A percentile compares a stretch with the other conserved stretches of the same genome.
phyloP scores from a whole-genome alignment of 2,888 invertebrate genomes.

The Drosophila neotestacea region DNA sequence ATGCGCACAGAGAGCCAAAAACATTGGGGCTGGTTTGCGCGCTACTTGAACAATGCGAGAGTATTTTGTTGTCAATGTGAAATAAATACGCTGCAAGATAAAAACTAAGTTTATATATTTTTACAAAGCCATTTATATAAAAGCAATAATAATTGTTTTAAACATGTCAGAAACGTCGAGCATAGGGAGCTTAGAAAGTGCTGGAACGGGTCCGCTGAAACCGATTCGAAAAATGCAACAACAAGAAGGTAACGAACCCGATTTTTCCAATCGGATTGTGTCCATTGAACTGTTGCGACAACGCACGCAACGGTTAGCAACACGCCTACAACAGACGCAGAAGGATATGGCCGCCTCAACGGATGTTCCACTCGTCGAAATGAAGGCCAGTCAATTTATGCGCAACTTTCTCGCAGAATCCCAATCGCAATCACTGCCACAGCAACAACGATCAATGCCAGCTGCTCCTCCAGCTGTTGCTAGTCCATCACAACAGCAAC shows the following conservation, averaged over 20 bases:
- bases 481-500: background rate
- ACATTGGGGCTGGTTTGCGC: background rate
- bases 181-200: conserved; percentile 47
- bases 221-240: conserved; percentile 13
- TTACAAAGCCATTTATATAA: conserved; percentile 24
- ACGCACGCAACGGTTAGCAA: conserved; percentile 55
- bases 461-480: background rate
- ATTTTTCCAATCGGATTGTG: conserved; percentile 22
- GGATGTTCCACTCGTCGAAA: conserved; percentile 13
- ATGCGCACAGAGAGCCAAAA: conserved; percentile 31
- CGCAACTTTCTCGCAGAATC: conserved; percentile 27
- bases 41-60: conserved; percentile 11
- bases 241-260: conserved; percentile 13
- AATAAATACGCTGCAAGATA: conserved; percentile 42
- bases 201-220: conserved; percentile 22
- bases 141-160: conserved; percentile 31
- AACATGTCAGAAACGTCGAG: conserved; percentile 64
- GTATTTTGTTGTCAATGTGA: conserved; percentile 43
- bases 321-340: conserved; percentile 55
- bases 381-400: conserved; percentile 47
- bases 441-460: conserved; percentile 5
- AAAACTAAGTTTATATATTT: conserved; percentile 28
- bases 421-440: conserved; percentile 1
- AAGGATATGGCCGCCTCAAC: conserved; percentile 29
- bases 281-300: conserved; percentile 50